A percentile compares a stretch with the other conserved stretches of the same genome.
These are phyloP conservation scores for Platyrinchus mystaceus DNA, from an alignment of 2,797 vertebrate genomes.

Conservation along the genomic window DNA sequence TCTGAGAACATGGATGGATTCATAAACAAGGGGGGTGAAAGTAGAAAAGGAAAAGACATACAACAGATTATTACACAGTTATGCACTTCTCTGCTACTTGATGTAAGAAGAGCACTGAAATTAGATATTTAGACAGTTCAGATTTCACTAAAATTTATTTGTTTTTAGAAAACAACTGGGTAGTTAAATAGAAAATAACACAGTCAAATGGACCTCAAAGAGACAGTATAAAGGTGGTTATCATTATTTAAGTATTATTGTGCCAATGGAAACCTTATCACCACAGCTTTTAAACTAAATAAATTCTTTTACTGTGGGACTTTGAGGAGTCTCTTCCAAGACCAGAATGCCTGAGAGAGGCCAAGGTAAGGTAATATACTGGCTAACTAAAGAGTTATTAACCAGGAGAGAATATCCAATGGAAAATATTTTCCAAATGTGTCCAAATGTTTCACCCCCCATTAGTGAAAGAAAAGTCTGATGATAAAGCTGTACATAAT, in stretches of 20 bases:
- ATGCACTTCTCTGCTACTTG: not conserved
- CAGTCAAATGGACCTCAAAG: not conserved
- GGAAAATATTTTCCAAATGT: not conserved
- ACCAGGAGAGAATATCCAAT: not conserved
- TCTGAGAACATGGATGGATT: not conserved
- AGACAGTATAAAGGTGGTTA: not conserved
- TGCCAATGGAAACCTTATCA: not conserved
- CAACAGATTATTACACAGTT: not conserved
- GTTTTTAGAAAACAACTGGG: not conserved
- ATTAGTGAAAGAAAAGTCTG: not conserved
- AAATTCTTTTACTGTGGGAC: not conserved
- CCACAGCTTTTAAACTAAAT: not conserved
- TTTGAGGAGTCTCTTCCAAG: not conserved
- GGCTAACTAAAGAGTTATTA: not conserved
- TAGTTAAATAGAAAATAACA: slow-evolving; percentile 27
- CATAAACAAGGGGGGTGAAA: not conserved
- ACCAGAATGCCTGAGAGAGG: not conserved
- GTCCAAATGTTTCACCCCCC: not conserved
- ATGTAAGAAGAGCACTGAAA: not conserved
- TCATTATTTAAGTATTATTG: slow-evolving; percentile 18
- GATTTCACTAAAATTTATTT: slow-evolving; percentile 21
- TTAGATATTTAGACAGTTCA: not conserved
- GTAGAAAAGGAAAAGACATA: not conserved
- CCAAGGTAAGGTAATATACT: not conserved
- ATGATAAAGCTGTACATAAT: not conserved